phyloP scores from a whole-genome alignment of 1,140 invertebrate species.

The Neodiprion pinetum region DNA sequence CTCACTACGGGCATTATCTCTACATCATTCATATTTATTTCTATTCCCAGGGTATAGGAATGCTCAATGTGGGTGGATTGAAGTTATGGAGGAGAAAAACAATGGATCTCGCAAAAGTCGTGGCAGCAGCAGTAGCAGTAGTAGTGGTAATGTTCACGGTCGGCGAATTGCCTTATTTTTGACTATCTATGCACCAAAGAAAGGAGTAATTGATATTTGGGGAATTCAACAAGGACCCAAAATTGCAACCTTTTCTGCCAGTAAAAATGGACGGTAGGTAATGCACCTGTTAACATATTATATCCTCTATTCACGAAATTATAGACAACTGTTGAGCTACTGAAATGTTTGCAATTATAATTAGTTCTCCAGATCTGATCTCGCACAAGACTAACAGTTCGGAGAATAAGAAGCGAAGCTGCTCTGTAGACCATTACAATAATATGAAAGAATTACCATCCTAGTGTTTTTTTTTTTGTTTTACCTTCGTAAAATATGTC shows the following conservation, averaged over 20 bases:
- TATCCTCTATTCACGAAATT: too few species aligned
- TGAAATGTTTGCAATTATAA: too few species aligned
- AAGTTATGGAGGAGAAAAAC: slow-evolving; percentile 72
- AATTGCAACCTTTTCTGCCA: slow-evolving; percentile 89
- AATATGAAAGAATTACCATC: too few species aligned
- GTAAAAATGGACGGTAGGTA: slow-evolving; percentile 74
- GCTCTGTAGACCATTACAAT: neutral
- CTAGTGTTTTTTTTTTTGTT: too few species aligned
- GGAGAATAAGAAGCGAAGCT: too few species aligned
- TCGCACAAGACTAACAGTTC: too few species aligned
- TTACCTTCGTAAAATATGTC: too few species aligned
- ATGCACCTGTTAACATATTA: neutral
- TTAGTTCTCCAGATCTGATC: too few species aligned
- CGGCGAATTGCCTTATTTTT: slow-evolving; percentile 75
- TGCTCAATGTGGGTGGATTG: slow-evolving; percentile 90
- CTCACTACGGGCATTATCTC: slow-evolving; percentile 30
- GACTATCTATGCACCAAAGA: slow-evolving; percentile 84
- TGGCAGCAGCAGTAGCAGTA: slow-evolving; percentile 55
- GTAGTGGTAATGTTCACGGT: slow-evolving; percentile 31
- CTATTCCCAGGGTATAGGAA: slow-evolving; percentile 74
- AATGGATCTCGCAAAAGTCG: slow-evolving; percentile 51
- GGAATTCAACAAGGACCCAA: slow-evolving; percentile 83
- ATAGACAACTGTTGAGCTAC: too few species aligned
- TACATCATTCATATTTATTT: slow-evolving; percentile 37
- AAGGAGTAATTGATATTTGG: slow-evolving; percentile 88